Percentiles rank a stretch among this genome's conserved stretches.
Evolutionary conservation across 2,888 invertebrate species (phyloP).

Genomic region (Saturnia japonica): DNA sequence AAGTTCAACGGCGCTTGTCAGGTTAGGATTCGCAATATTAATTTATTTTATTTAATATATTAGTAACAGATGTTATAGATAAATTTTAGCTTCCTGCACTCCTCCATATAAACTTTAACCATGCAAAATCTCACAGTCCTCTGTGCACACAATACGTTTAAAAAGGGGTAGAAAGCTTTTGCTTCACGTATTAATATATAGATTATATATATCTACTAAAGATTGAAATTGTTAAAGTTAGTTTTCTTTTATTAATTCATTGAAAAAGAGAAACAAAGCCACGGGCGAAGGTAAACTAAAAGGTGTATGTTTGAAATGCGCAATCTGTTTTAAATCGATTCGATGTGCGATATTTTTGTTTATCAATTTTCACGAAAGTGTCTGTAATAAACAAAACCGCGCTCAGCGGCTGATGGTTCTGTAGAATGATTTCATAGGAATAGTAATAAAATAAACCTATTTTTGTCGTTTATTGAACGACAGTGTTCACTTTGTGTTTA

Average conservation of each 20-base stretch:
- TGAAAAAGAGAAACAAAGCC: not conserved
- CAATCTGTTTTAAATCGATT: conserved; percentile 6
- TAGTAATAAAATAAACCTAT: conserved; percentile 1
- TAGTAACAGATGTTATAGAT: no score
- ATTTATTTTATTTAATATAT: no score
- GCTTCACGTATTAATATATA: no score
- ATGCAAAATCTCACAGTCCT: no score
- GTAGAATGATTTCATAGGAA: conserved; percentile 4
- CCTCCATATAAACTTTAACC: no score
- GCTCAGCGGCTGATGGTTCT: not conserved
- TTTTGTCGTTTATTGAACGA: conserved; percentile 6
- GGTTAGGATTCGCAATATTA: no score
- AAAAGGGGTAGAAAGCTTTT: no score
- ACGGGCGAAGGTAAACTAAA: not conserved
- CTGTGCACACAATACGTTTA: no score
- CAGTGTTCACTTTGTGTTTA: conserved; percentile 3
- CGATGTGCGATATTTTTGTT: not conserved
- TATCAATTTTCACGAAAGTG: conserved; percentile 7
- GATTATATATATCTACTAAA: no score
- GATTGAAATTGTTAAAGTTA: no score
- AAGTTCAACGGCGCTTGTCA: no score
- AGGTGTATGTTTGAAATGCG: not conserved
- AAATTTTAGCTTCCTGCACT: no score
- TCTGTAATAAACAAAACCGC: conserved; percentile 6
- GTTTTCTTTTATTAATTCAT: not conserved